Evolutionary conservation across 1,140 invertebrate species (phyloP).

Genomic region (Helicoverpa armigera): DNA sequence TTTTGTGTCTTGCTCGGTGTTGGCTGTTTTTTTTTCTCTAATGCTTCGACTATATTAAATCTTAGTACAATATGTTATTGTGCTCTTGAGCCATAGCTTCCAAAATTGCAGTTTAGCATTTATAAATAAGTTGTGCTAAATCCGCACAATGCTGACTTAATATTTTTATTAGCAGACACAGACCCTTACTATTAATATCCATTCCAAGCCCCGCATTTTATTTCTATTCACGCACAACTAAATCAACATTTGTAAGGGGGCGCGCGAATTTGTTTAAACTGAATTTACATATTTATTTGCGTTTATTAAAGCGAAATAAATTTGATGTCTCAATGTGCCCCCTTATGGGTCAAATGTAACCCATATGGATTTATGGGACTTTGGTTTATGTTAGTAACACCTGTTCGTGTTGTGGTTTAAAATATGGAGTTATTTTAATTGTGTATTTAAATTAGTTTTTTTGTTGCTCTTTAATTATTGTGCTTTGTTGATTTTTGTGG

Average conservation of each 20-base stretch:
- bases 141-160: not conserved
- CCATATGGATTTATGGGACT: constrained; percentile 39
- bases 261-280: constrained; percentile 70
- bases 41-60: not conserved
- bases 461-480: constrained; percentile 7
- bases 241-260: constrained; percentile 30
- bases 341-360: not conserved
- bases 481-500: too few species aligned
- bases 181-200: constrained; percentile 37
- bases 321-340: constrained; percentile 58
- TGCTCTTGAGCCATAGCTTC: too few species aligned
- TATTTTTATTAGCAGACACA: constrained; percentile 41
- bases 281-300: constrained; percentile 75
- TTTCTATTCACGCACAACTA: constrained; percentile 48
- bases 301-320: constrained; percentile 75
- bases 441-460: not conserved
- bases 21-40: not conserved
- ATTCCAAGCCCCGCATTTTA: constrained; percentile 41
- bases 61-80: too few species aligned
- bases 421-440: constrained; percentile 9
- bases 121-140: constrained; percentile 3
- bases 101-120: not conserved
- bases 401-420: constrained; percentile 24
- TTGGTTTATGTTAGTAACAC: constrained; percentile 42
- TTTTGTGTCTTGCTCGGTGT: too few species aligned